Evolutionary conservation across 2,113 vertebrate species (phyloP), one percentile per base, ranked within the genome.

Genomic region (Prunella himalayana): DNA sequence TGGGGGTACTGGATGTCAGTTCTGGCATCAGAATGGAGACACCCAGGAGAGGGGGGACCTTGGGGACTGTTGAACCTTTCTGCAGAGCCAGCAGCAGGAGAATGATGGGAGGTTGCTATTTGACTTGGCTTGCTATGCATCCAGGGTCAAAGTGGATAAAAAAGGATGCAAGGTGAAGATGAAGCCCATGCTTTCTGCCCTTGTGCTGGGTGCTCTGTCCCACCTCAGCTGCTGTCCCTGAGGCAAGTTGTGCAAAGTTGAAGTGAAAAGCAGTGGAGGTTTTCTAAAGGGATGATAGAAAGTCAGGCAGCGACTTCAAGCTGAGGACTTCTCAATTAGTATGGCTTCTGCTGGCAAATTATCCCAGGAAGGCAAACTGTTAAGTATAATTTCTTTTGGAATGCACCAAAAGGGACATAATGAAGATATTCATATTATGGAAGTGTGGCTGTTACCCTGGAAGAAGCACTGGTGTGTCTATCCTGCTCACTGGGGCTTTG

Each of bases 1-100:
- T 79, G 28, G 7, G 25, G 17, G 28, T 6, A 6, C 54, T 28
- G 53, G 31, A 5, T 86, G 22, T 44, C 0, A 0, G 2, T 85
- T 85, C 75, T 64, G 42, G 49, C 1, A 6, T 76, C 49, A 86
- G 35, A 16, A 27, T 56, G 59, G 45, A 92, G 28, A 33, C 20
- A 57, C 2, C 2, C 4, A 33, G 31, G 15, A 76, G 7, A 51
- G 19, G 7, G 4, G 13, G 18, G 6, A n/a, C 42, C 35, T 8
- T 65, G 28, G 30, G 28, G 6, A 37, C 31, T 54, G 1, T 14
- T n/a, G 31, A 82, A 72, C 9, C 15, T 80, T 82, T 88, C 68
- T 80, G 50, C 18, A 72, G 35, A 72, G 44, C 28, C 45, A 82
- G 19, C 5, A 60, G 64, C 42, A 45, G 54, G 14, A 90, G 49